Percentiles rank a stretch among this genome's conserved stretches.
These are phyloP conservation scores for Anastrepha obliqua DNA, from an alignment of 1,140 invertebrate species.

Conservation along the genomic window DNA sequence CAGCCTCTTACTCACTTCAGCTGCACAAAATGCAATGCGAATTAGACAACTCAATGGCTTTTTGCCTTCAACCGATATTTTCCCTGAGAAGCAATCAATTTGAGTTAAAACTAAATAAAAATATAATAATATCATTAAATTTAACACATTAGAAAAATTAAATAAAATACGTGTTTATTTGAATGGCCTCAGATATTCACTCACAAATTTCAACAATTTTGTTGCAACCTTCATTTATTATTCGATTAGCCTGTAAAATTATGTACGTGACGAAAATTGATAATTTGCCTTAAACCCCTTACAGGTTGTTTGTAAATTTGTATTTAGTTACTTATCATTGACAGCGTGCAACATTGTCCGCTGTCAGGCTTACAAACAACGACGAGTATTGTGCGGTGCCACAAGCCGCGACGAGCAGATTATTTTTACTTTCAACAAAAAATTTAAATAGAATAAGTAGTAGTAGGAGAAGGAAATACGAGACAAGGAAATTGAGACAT, in stretches of 20 bases:
- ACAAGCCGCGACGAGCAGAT: background rate
- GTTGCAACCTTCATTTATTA: background rate
- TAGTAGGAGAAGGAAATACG: no score
- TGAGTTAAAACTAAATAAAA: no score
- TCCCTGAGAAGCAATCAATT: no score
- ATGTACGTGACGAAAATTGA: background rate
- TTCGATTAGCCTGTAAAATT: conserved; percentile 13
- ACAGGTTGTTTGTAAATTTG: background rate
- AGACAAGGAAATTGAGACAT: background rate
- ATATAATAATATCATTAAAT: no score
- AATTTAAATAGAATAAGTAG: no score
- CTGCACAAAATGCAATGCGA: no score
- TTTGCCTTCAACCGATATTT: no score
- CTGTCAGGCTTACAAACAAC: background rate
- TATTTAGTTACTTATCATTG: background rate
- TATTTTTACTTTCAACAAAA: no score
- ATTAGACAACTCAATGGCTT: no score
- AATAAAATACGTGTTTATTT: background rate
- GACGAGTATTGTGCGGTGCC: background rate
- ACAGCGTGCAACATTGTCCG: background rate
- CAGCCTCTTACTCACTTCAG: no score
- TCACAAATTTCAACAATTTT: background rate
- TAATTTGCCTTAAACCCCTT: background rate
- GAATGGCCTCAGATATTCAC: background rate
- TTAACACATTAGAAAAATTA: no score